phyloP scores from a whole-genome alignment of 2,113 vertebrate species.

The Cacatua alba region DNA sequence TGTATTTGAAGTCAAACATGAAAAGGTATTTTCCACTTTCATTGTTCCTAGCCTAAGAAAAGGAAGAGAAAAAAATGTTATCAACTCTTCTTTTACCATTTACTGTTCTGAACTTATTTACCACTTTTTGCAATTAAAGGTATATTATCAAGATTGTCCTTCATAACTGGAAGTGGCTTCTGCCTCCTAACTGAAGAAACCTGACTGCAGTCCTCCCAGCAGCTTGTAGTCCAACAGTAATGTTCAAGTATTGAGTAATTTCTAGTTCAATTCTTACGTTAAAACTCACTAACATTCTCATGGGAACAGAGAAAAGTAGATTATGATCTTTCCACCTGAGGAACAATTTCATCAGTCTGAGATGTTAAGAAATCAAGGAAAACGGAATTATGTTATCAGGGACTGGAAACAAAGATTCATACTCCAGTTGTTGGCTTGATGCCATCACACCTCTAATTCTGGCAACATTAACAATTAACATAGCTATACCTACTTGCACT shows the following conservation, averaged over 20 bases:
- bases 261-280: not conserved
- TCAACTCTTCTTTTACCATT: not conserved
- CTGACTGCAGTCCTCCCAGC: not conserved
- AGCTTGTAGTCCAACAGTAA: not conserved
- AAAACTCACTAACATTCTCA: not conserved
- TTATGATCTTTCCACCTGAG: not conserved
- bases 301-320: not conserved
- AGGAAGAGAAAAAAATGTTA: slow-evolving; percentile 14
- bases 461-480: not conserved
- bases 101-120: not conserved
- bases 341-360: not conserved
- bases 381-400: not conserved
- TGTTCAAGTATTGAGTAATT: not conserved
- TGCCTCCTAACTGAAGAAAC: not conserved
- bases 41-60: not conserved
- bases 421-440: not conserved
- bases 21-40: slow-evolving; percentile 13
- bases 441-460: not conserved
- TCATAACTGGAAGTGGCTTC: not conserved
- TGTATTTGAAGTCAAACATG: slow-evolving; percentile 1
- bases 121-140: not conserved
- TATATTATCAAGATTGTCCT: not conserved
- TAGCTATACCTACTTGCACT: not conserved
- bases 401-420: not conserved
- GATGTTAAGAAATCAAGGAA: not conserved